phyloP scores from a whole-genome alignment of 2,888 invertebrate genomes.

The Melanchra persicariae region DNA sequence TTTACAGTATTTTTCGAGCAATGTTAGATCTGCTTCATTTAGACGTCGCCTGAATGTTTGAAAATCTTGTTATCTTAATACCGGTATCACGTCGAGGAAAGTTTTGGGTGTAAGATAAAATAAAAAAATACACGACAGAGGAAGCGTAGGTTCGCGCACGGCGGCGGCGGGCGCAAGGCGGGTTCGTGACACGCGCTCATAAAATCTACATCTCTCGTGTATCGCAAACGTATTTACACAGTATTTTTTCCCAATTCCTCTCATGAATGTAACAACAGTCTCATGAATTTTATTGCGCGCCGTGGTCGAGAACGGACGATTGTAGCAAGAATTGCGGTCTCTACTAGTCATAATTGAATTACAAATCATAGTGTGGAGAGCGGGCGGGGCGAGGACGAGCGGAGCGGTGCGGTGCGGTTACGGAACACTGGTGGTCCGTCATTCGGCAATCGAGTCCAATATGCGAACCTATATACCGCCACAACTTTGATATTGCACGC shows the following conservation, averaged over 20 bases:
- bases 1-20: conserved; percentile 57
- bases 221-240: conserved; percentile 70
- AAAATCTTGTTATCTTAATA: conserved; percentile 64
- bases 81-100: conserved; percentile 54
- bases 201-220: conserved; percentile 72
- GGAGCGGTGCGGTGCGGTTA: conserved; percentile 59
- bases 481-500: conserved; percentile 78
- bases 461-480: conserved; percentile 69
- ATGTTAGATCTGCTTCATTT: conserved; percentile 61
- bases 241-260: conserved; percentile 74
- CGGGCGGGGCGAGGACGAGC: conserved; percentile 26
- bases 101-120: conserved; percentile 47
- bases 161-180: conserved; percentile 39
- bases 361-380: conserved; percentile 70
- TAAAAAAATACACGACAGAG: conserved; percentile 45
- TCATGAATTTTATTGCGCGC: conserved; percentile 80
- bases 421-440: conserved; percentile 65
- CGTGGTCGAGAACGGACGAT: conserved; percentile 66
- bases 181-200: conserved; percentile 63
- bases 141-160: conserved; percentile 18
- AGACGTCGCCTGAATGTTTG: conserved; percentile 55
- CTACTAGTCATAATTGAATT: conserved; percentile 77
- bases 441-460: conserved; percentile 72
- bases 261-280: conserved; percentile 74
- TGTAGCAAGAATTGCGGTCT: conserved; percentile 69